Conservation (phyloP, 2,797 vertebrate species). For the Gymnopithys bicolor region DNA sequence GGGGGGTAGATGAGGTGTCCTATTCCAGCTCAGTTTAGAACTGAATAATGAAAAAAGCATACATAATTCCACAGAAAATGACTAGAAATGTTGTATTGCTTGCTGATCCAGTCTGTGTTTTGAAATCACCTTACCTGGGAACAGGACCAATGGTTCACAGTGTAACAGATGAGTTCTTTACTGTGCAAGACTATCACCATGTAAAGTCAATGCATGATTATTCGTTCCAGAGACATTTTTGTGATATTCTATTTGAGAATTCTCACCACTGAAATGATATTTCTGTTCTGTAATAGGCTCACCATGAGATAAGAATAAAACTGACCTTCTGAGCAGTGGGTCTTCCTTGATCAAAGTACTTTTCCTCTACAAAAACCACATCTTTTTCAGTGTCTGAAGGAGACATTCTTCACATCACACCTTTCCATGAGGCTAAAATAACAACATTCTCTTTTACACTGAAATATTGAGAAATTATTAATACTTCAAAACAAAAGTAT, state of each 20-base stretch:
- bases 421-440: background rate
- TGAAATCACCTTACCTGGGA: background rate
- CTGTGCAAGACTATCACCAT: background rate
- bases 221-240: background rate
- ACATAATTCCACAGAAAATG: background rate
- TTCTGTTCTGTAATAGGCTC: background rate
- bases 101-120: background rate
- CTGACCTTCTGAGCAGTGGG: background rate
- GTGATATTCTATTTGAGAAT: background rate
- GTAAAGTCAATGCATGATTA: background rate
- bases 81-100: background rate
- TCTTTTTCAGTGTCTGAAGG: background rate
- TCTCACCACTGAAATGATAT: background rate
- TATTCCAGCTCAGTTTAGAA: background rate
- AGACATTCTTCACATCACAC: background rate
- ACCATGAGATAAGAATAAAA: background rate
- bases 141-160: background rate
- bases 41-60: background rate
- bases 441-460: background rate
- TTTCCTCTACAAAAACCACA: background rate
- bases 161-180: background rate
- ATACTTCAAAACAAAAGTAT: background rate
- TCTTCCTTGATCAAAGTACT: background rate
- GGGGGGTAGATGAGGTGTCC: fast-evolving
- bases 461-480: background rate